A percentile compares a stretch with the other conserved stretches of the same genome.
Evolutionary conservation across 2,113 vertebrate species (phyloP).

Genomic region (Ailurus styani): DNA sequence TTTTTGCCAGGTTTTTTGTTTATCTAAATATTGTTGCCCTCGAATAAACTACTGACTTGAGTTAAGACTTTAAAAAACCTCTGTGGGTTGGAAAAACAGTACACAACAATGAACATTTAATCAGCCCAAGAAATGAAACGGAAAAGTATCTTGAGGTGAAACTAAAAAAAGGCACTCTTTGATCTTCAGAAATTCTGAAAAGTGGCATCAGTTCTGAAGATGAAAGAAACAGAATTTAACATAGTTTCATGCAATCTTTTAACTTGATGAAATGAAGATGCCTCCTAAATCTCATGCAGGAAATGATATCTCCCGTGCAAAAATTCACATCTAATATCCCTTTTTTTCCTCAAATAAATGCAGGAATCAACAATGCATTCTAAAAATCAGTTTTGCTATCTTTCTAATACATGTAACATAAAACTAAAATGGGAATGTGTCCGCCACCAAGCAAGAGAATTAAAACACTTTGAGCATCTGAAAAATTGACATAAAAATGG

Average conservation of each 20-base stretch:
- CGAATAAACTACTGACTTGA: conserved; percentile 3
- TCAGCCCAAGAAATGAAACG: background rate
- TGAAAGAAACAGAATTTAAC: background rate
- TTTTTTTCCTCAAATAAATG: conserved; percentile 24
- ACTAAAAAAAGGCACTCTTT: background rate
- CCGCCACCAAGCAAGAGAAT: background rate
- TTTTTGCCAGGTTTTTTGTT: background rate
- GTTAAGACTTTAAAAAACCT: background rate
- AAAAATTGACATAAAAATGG: background rate
- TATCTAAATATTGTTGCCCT: conserved; percentile 21
- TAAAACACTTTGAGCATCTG: background rate
- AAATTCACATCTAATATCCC: background rate
- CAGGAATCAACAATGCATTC: background rate
- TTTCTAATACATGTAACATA: background rate
- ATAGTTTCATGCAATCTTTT: background rate
- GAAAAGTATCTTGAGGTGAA: background rate
- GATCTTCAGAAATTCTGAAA: background rate
- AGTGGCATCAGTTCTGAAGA: background rate
- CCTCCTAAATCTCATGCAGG: background rate
- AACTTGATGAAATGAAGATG: background rate
- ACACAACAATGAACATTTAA: background rate
- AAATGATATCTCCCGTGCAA: background rate
- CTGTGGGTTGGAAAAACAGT: background rate
- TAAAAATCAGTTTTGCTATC: background rate
- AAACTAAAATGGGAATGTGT: background rate